Base-by-base conservation (phyloP, 2,797 vertebrate species). In the Sebastes itinus region DNA sequence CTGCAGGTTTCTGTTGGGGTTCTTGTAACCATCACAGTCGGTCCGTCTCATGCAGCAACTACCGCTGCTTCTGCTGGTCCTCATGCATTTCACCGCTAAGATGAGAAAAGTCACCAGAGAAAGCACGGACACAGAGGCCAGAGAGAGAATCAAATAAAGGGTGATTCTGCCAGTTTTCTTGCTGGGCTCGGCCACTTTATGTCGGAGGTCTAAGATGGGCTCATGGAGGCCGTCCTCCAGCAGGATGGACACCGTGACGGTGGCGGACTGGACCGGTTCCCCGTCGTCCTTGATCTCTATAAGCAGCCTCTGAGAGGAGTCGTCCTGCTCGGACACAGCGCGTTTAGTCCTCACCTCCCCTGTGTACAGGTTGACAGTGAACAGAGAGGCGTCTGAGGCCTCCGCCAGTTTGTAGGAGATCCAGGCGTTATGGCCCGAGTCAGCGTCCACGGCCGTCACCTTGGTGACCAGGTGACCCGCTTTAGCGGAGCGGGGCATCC, bases 351-450 rank as follows among this genome's bases (percentile, higher is more conserved):
- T 96, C 87, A 97, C 94, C 92, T 97, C 96, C 68, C 96, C 96
- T n/a, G 96, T 96, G 86, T 95, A 95, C 75, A 81, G 94, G 73
- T 93, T 96, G 86, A 97, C 94, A 62, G 84, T 94, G 90, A 97
- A 97, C 77, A 96, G 90, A 84, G 94, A 92, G 20, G 89, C 72
- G 82, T 97, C 96, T 8, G 94, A 78, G 4, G 93, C 85, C 87
- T 96, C 95, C 60, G 92, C 85, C 78, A 97, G 79, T 70, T 92
- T 94, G 90, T 97, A 97, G 16, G 96, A 96, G 80, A 97, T 91
- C 96, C 96, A 97, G 62, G 97, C 97, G 62, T 97, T 97, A 79
- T 97, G 96, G 65, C 96, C 97, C 76, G 96, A 97, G 82, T 92
- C 92, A 28, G 93, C 90, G 64, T 93, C 92, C 82, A 94, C 92